These are phyloP conservation scores for Eudasyphora cyanicolor DNA, from an alignment of 2,888 invertebrate genomes.

Conservation along the genomic window DNA sequence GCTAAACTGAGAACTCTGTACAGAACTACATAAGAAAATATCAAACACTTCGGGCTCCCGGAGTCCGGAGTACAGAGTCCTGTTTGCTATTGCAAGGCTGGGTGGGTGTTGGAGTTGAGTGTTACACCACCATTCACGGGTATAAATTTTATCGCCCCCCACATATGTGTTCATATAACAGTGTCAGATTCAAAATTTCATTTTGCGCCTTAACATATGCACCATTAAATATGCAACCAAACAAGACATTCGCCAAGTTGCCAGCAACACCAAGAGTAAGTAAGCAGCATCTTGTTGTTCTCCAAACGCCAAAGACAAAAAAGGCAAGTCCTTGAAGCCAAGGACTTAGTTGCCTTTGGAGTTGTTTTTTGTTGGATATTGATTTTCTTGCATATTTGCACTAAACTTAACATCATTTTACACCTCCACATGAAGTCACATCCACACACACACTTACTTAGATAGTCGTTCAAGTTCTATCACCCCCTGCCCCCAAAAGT, in stretches of 20 bases:
- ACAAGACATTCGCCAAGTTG: background rate
- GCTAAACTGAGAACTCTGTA: slow-evolving; percentile 42
- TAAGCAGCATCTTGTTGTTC: background rate
- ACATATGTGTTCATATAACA: slow-evolving; percentile 55
- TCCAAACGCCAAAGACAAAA: background rate
- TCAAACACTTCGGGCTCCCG: background rate
- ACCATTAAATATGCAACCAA: slow-evolving; percentile 59
- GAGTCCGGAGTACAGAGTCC: background rate
- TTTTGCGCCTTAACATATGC: slow-evolving; percentile 66
- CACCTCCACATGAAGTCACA: slow-evolving; percentile 50
- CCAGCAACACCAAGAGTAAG: background rate
- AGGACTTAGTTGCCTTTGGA: background rate
- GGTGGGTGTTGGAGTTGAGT: background rate
- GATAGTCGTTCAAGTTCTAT: no score
- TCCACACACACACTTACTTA: slow-evolving; percentile 24
- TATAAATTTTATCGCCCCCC: no score
- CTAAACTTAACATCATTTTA: slow-evolving; percentile 64
- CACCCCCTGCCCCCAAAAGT: slow-evolving; percentile 58
- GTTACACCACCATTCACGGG: background rate
- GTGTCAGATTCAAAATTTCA: slow-evolving; percentile 65
- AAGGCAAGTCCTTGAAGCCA: background rate
- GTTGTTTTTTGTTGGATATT: slow-evolving; percentile 49
- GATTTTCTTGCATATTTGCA: slow-evolving; percentile 59
- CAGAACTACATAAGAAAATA: slow-evolving; percentile 57
- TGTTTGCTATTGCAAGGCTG: slow-evolving; percentile 17